Evolutionary conservation across 1,140 invertebrate species (phyloP).

Genomic region (Pseudomyrmex gracilis): DNA sequence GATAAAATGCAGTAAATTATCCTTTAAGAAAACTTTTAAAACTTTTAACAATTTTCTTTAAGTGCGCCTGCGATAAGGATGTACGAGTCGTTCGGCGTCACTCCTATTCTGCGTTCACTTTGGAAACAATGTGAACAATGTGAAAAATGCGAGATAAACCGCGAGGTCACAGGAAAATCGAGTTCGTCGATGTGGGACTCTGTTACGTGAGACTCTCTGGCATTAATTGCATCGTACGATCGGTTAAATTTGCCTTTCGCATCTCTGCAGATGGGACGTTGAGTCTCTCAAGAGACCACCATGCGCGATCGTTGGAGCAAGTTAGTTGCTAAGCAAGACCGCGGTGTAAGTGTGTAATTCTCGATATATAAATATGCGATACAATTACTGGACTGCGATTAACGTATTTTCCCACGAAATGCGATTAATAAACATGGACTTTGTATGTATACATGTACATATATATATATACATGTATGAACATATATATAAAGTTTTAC

Average conservation of each 20-base stretch:
- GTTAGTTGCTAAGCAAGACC: constrained; percentile 13
- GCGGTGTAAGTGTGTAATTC: constrained; percentile 3
- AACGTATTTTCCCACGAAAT: background rate
- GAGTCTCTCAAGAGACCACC: background rate
- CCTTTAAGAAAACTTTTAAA: no score
- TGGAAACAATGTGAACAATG: no score
- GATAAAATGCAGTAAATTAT: background rate
- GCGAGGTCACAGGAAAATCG: background rate
- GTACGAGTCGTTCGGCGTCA: no score
- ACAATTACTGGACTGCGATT: background rate
- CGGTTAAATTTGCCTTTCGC: constrained; percentile 1
- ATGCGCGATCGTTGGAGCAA: background rate
- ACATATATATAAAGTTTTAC: no score
- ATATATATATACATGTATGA: background rate
- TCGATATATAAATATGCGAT: constrained; percentile 30
- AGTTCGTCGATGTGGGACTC: background rate
- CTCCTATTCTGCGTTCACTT: no score
- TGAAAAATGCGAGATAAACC: no score
- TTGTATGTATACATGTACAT: background rate
- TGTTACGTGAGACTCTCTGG: background rate
- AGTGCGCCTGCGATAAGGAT: no score
- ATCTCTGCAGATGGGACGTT: background rate
- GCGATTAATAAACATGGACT: constrained; percentile 5
- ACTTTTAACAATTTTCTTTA: no score
- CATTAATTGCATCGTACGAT: background rate